Conservation (phyloP, 2,797 vertebrate species). For the Sebastes minor region DNA sequence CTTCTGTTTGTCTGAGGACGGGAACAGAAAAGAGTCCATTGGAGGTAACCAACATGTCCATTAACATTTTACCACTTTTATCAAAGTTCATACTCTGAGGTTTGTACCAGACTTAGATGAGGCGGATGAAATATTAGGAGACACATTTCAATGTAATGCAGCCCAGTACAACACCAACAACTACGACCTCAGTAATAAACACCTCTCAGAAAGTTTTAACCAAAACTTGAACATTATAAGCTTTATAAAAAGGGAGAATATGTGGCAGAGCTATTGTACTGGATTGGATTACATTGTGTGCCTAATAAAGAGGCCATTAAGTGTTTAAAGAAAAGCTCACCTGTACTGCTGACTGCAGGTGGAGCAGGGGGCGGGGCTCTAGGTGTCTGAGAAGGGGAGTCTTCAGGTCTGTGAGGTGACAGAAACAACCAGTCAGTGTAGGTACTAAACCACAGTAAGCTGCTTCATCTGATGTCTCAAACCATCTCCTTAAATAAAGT, state of each 20-base stretch:
- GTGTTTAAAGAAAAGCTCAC: constrained; percentile 64
- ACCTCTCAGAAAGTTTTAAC: background rate
- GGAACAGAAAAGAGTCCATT: background rate
- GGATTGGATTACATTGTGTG: background rate
- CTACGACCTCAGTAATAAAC: background rate
- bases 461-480: background rate
- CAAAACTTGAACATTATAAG: background rate
- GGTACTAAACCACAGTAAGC: background rate
- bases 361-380: constrained; percentile 75
- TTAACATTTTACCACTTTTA: background rate
- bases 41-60: background rate
- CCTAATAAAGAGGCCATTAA: background rate
- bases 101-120: too few relatives aligned
- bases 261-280: background rate
- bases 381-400: constrained; percentile 80
- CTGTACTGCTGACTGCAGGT: constrained; percentile 76
- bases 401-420: constrained; percentile 80
- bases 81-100: background rate
- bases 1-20: constrained; percentile 83
- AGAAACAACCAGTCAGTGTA: background rate
- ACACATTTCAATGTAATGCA: background rate
- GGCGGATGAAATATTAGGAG: background rate
- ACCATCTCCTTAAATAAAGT: background rate
- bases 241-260: background rate
- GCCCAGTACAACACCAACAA: background rate